Conservation (phyloP, 2,888 invertebrate genomes). For the Heterodera filipjevi region DNA sequence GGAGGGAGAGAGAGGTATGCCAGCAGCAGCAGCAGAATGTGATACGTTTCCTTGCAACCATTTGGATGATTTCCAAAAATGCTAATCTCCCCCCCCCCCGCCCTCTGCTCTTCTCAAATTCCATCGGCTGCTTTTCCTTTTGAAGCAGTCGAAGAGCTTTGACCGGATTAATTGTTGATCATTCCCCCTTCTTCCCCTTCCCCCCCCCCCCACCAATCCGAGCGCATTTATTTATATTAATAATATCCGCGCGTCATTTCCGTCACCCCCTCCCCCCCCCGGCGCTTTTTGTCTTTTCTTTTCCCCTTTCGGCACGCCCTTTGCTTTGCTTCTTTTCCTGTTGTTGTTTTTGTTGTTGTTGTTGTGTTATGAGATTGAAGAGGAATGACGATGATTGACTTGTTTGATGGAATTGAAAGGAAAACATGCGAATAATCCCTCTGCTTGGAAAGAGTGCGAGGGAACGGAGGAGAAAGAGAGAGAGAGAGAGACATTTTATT, state of each 20-base stretch:
- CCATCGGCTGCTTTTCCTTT: background rate
- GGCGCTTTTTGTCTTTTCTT: background rate
- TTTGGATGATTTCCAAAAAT: no score
- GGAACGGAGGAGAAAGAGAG: background rate
- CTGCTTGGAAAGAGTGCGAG: background rate
- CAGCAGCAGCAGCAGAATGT: no score
- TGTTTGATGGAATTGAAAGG: no score
- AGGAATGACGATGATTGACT: no score
- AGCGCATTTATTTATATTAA: conserved; percentile 13
- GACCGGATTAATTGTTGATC: conserved; percentile 3
- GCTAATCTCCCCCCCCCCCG: no score
- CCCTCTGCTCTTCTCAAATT: no score
- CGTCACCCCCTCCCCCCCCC: background rate
- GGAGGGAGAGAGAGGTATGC: no score
- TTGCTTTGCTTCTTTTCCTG: background rate
- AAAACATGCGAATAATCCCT: background rate
- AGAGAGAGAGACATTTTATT: no score
- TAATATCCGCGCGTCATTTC: conserved; percentile 9
- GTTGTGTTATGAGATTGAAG: no score
- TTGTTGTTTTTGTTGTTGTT: background rate
- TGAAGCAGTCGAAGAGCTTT: conserved; percentile 5
- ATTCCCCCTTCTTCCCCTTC: background rate
- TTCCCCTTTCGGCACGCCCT: background rate
- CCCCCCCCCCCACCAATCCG: background rate
- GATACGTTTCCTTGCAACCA: no score